Evolutionary conservation across 2,888 invertebrate species (phyloP), one percentile per base, ranked within the genome.

Genomic region (Amphipoea lucens): DNA sequence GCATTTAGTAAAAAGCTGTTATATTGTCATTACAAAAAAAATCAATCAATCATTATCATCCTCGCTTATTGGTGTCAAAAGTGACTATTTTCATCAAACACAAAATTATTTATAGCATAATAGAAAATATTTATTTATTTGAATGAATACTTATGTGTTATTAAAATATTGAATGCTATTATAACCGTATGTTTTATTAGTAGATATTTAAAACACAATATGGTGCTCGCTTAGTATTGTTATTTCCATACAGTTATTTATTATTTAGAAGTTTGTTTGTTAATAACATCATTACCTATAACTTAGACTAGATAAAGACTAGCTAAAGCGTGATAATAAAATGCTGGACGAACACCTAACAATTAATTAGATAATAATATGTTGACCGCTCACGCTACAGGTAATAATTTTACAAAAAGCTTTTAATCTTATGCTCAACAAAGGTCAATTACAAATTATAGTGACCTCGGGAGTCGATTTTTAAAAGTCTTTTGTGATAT

Each of bases 381-480:
- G 48, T 62, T 62, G 14, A n/a, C 70, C 74, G 74, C 54, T 67
- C 69, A 45, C 29, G 65, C 42, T 74, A 40, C 23, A 48, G 29
- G 20, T 74, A 73, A 78, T 76, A 60, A 78, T 74, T 68, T 82
- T 54, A 57, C 20, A 67, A 83, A 79, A 67, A 79, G 75, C 62
- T 80, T 76, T 84, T 75, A 79, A 82, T 77, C 67, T 73, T 70
- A 57, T 79, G 23, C 76, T 72, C 73, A 71, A 68, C 54, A 81
- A 83, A 88, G 91, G 89, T 90, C 89, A 89, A 82, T 85, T 87
- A 90, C 89, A 91, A 91, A 92, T 92, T 87, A 88, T 85, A 68
- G 71, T 82, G 81, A 83, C 74, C 81, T 78, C 82, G 69, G 75
- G 74, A 87, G 78, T 79, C 84, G 81, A 88, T 90, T 90, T 92